These are phyloP conservation scores for Lepidocyrtoides sp. DNA, from an alignment of 2,888 invertebrate genomes.

Conservation along the genomic window DNA sequence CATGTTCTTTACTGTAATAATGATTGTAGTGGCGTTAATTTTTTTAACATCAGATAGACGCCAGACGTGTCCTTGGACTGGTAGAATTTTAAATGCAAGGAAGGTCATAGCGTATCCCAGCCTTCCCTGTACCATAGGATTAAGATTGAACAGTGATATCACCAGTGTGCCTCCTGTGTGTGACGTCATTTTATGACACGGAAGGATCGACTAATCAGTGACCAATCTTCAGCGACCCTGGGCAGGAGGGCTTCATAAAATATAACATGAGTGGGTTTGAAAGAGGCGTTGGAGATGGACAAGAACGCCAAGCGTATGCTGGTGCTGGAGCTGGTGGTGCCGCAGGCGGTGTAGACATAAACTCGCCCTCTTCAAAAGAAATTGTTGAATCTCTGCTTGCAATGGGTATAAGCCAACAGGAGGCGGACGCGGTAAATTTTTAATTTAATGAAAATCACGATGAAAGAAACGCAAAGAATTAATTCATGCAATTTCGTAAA, in stretches of 20 bases:
- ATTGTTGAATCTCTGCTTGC: conserved; percentile 83
- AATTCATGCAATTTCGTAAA: too few relatives aligned
- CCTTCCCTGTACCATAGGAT: too few relatives aligned
- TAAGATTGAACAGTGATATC: too few relatives aligned
- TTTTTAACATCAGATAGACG: too few relatives aligned
- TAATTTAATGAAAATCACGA: too few relatives aligned
- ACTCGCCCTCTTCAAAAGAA: conserved; percentile 79
- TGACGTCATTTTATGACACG: background rate
- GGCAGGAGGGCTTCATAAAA: too few relatives aligned
- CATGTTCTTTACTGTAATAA: too few relatives aligned
- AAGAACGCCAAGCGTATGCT: conserved; percentile 60
- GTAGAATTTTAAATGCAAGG: too few relatives aligned
- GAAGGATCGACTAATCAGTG: background rate
- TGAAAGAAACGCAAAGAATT: too few relatives aligned
- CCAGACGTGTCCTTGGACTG: too few relatives aligned
- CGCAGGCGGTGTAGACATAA: conserved; percentile 82
- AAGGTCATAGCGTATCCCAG: too few relatives aligned
- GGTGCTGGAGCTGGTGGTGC: conserved; percentile 70
- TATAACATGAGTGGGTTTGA: conserved; percentile 71
- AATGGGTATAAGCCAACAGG: conserved; percentile 84
- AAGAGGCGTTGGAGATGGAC: conserved; percentile 71
- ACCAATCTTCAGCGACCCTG: background rate
- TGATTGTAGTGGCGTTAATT: too few relatives aligned
- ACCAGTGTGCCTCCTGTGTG: conserved; percentile 7
- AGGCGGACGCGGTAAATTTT: conserved; percentile 84